Evolutionary conservation across 2,797 vertebrate species (phyloP), one percentile per base, ranked within the genome.

Genomic region (Loriculus beryllinus): DNA sequence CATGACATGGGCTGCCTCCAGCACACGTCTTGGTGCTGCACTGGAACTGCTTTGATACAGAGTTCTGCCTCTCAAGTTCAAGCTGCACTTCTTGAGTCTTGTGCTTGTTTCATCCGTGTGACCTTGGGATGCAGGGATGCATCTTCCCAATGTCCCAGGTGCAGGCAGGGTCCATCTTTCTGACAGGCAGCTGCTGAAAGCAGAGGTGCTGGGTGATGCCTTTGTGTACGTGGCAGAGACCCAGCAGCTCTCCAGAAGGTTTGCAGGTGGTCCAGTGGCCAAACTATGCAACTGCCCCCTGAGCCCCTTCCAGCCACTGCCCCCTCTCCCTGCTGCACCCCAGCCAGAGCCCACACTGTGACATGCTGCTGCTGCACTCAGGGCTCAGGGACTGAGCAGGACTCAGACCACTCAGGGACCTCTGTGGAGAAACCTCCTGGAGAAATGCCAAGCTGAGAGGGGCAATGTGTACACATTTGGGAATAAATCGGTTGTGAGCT

Each of bases 41-140:
- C 11, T 2, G 2, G 74, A 26, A 35, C 47, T 48, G 49, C 72
- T 49, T 71, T 35, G 29, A 25, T 33, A n/a, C 1, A 0, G 54
- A 54, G 40, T 51, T 22, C 60, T 89, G 56, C 48, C 39, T 40
- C 63, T 57, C 3, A 2, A 28, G 54, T 47, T 49, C 21, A 71
- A 72, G 72, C 80, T 56, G 69, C 40, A 65, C 25, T 64, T 83
- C 23, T 8, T n/a, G n/a, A 12, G 22, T 49, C 33, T 63, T 43
- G 84, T 51, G 47, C 75, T 79, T 23, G 3, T 81, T 45, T 18
- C 33, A 16, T 15, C 0, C 0, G 15, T 45, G 65, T 57, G 62
- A 64, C 67, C 47, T 42, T 54, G 35, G 14, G 52, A 59, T 14
- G 1, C 0, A 0, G 35, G 14, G 56, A 59, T 14, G 1, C 0